Base-by-base conservation (phyloP, 2,797 vertebrate species). In the Rhinatrema bivittatum region DNA sequence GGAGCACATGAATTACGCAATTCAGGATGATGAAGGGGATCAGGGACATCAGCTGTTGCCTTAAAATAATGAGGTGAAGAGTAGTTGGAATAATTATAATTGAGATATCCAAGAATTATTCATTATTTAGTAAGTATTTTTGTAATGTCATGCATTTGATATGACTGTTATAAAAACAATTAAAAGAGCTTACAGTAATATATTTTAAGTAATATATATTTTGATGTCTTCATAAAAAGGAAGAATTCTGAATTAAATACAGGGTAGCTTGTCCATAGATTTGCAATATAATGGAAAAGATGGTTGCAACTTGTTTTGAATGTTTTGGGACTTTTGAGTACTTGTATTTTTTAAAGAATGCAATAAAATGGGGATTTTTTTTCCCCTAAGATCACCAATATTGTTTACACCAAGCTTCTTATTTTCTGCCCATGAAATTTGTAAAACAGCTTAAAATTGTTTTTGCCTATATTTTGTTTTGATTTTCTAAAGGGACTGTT, bases 161-260 rank as follows among this genome's bases (percentile, higher is more conserved):
- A 74, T 74, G 79, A 82, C 71, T 81, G 75, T 74, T 78, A 75
- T 74, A 75, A 84, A 76, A 86, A 72, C 82, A 76, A 76, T 84
- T 77, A 76, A 74, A 64, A 55, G 73, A 81, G 66, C 72, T 74
- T 71, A 89, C 90, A 92, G 83, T 96, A 98, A 98, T 97, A 96
- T 98, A 98, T 97, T 96, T 94, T 91, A 91, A 91, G 79, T 93
- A 91, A 94, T 95, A 94, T 85, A 83, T 96, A 92, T 97, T 94
- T 93, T 93, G 89, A 85, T 93, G 91, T 80, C 71, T 88, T 86
- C 86, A 83, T 82, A 82, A 81, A 72, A 70, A 78, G 76, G 69
- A 39, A 54, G 71, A 53, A 59, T 46, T 82, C 62, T 68, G 72
- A 68, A 76, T 47, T 47, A 74, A 62, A 39, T 81, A 82, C 87